A percentile compares a stretch with the other conserved stretches of the same genome.
Conservation (phyloP, 1,140 invertebrate genomes). For the Diploscapter pachys region DNA sequence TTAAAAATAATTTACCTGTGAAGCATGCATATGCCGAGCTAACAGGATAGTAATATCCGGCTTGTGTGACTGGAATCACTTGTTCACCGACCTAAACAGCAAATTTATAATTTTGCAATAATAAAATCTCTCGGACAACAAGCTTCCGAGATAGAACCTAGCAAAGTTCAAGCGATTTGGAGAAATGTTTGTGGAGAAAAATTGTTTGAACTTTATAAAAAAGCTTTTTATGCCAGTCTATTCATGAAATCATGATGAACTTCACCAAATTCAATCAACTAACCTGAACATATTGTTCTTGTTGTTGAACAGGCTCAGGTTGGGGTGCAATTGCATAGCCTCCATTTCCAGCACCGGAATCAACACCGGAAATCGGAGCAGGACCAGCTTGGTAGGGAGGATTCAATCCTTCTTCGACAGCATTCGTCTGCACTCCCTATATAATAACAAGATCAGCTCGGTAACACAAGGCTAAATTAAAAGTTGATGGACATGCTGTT, state of each 20-base stretch:
- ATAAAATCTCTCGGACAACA: too few species aligned
- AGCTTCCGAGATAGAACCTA: too few species aligned
- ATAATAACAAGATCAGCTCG: too few species aligned
- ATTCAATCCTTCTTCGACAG: not conserved
- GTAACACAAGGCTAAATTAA: too few species aligned
- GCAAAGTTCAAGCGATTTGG: too few species aligned
- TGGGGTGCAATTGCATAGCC: not conserved
- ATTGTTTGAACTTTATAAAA: too few species aligned
- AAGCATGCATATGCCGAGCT: slow-evolving; percentile 43
- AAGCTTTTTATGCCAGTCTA: too few species aligned
- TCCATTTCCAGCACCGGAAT: not conserved
- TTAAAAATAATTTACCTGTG: not conserved
- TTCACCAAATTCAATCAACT: too few species aligned
- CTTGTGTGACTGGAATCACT: slow-evolving; percentile 41
- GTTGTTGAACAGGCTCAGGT: slow-evolving; percentile 10
- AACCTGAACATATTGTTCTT: slow-evolving; percentile 44
- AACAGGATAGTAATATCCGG: slow-evolving; percentile 48
- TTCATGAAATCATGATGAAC: too few species aligned
- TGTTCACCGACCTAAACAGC: slow-evolving; percentile 40
- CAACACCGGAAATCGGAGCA: not conserved
- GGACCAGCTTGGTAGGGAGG: not conserved
- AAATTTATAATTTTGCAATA: not conserved
- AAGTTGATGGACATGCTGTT: too few species aligned
- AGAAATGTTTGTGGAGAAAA: too few species aligned
- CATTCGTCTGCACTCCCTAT: too few species aligned